Evolutionary conservation across 2,113 vertebrate genomes (phyloP).

Genomic region (Bostrychus sinensis): DNA sequence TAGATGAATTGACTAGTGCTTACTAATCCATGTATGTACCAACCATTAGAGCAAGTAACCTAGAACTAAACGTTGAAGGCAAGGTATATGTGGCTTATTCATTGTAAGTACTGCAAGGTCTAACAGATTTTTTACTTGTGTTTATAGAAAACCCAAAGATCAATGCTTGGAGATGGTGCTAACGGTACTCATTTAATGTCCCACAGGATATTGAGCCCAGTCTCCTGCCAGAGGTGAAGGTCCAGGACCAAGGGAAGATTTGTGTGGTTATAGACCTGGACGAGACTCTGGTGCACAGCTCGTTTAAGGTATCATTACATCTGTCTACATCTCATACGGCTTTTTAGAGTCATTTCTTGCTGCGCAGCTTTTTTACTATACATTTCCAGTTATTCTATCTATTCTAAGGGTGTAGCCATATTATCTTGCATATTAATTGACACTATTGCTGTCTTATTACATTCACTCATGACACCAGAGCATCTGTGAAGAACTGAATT

Average conservation of each 20-base stretch:
- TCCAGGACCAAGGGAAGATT: conserved; percentile 88
- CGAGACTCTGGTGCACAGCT: conserved; percentile 93
- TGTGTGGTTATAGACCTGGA: conserved; percentile 95
- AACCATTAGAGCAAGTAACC: conserved; percentile 7
- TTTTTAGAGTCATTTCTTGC: too few species aligned
- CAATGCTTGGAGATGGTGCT: neutral
- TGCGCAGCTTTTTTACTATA: too few species aligned
- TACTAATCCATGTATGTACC: neutral
- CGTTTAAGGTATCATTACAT: conserved; percentile 86
- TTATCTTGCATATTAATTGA: too few species aligned
- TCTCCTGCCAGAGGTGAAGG: conserved; percentile 86
- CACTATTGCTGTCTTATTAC: too few species aligned
- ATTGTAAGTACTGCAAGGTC: too few species aligned
- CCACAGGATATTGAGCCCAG: conserved; percentile 80
- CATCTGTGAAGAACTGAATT: too few species aligned
- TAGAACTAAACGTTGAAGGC: neutral
- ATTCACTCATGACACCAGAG: too few species aligned
- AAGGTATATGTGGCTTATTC: too few species aligned
- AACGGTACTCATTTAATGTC: neutral
- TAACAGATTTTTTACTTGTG: too few species aligned
- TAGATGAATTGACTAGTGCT: too few species aligned
- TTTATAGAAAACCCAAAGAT: neutral
- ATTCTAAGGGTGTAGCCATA: too few species aligned
- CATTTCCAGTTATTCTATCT: too few species aligned
- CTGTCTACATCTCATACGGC: neutral